Conservation (phyloP, 2,113 vertebrate genomes). For the Leptobrachium leishanense region DNA sequence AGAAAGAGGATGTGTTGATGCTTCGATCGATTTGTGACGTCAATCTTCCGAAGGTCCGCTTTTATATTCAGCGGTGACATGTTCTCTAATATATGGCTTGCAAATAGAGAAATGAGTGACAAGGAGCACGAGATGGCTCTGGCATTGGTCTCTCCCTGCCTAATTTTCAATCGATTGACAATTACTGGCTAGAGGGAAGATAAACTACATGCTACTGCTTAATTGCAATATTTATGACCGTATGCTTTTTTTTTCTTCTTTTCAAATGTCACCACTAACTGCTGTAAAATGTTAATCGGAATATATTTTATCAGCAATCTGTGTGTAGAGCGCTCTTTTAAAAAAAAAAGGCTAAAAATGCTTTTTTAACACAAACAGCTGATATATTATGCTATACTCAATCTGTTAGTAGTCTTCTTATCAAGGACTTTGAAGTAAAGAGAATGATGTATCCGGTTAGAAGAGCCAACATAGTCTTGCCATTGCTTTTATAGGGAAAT, state of each 20-base stretch:
- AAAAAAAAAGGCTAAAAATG: too few species aligned
- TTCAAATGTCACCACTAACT: slow-evolving; percentile 26
- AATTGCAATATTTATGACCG: slow-evolving; percentile 38
- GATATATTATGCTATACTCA: too few species aligned
- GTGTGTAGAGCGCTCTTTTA: neutral
- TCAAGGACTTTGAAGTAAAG: too few species aligned
- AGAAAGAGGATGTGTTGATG: slow-evolving; percentile 51
- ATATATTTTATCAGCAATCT: slow-evolving; percentile 27
- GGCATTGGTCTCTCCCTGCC: slow-evolving; percentile 19
- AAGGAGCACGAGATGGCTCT: slow-evolving; percentile 17
- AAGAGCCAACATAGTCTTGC: too few species aligned
- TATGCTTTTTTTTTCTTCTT: neutral
- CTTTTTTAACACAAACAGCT: too few species aligned
- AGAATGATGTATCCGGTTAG: too few species aligned
- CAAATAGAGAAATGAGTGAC: slow-evolving; percentile 9
- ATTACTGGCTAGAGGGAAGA: slow-evolving; percentile 32
- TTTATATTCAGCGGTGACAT: slow-evolving; percentile 15
- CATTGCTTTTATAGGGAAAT: too few species aligned
- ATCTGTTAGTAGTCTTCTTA: too few species aligned
- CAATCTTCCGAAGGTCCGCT: slow-evolving; percentile 63
- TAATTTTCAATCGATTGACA: slow-evolving; percentile 35
- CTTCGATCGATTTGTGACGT: slow-evolving; percentile 53
- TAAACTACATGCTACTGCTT: slow-evolving; percentile 20
- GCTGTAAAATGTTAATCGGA: slow-evolving; percentile 14
- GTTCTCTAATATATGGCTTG: slow-evolving; percentile 1